Base-by-base conservation (phyloP, 2,113 vertebrate species). In the Oreotrochilus melanogaster region DNA sequence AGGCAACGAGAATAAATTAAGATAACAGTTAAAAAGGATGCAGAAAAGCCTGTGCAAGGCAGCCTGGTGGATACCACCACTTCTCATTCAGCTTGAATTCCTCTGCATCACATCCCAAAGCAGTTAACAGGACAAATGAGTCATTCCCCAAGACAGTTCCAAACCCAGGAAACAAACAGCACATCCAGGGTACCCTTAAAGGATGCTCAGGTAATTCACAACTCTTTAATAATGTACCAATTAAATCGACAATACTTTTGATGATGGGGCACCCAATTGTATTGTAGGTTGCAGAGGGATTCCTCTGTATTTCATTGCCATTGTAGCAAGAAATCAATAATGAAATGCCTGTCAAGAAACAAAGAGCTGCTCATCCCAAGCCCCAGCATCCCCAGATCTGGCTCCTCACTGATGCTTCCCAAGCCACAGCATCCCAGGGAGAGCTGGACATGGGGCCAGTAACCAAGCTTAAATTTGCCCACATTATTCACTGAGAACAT, bases 281-380 rank as follows among this genome's bases (percentile, higher is more conserved):
- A 19, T 28, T 93, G 82, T 24, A 37, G 61, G 48, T 56, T 78
- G 25, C 58, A 53, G 71, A 66, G 70, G 83, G 33, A 82, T 60
- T 64, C 39, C 39, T 39, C 78, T 66, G 47, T 58, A 47, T 72
- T 35, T 92, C 89, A 78, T 95, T 9, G 81, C 86, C 69, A 75
- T 12, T 72, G 65, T 27, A 93, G 28, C 48, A 37, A 23, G 76
- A 65, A 81, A 94, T 87, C 86, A 66, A 91, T 85, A 74, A 90
- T 54, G 86, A 92, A 96, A 91, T 23, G 88, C 53, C 76, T 35
- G 16, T 48, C 56, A 12, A 65, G 87, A 70, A 88, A 86, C 88
- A 88, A 88, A 71, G 80, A 17, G 66, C 62, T 39, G 64, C 64
- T 95, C 71, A 10, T 60, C 9, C 43, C 39, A 3, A 53, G 43